Conservation (phyloP, 2,797 vertebrate genomes). For the Alosa sapidissima region DNA sequence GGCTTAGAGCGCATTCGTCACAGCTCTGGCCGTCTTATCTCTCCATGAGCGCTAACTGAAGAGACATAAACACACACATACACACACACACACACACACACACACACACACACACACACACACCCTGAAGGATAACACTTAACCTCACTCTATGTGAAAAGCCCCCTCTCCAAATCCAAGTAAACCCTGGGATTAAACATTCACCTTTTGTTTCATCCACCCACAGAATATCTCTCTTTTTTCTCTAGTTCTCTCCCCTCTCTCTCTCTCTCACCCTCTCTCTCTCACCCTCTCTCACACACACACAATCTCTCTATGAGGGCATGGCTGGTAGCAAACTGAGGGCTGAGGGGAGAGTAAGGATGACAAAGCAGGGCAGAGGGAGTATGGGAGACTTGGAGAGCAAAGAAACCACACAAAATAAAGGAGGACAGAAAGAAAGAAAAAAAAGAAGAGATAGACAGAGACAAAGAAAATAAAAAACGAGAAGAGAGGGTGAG, state of each 20-base stretch:
- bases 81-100: background rate
- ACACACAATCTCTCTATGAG: background rate
- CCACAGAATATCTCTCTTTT: constrained; percentile 29
- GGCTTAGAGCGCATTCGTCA: constrained; percentile 7
- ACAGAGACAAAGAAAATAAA: background rate
- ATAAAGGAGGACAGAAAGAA: background rate
- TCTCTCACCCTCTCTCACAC: background rate
- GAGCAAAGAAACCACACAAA: background rate
- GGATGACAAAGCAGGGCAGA: background rate
- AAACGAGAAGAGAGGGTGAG: background rate
- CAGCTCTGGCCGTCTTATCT: constrained; percentile 17
- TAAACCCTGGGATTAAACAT: constrained; percentile 38
- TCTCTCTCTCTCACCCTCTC: background rate
- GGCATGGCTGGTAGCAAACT: background rate
- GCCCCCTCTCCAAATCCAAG: constrained; percentile 31
- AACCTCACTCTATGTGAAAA: constrained; percentile 11
- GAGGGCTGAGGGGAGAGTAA: background rate
- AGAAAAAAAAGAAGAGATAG: background rate
- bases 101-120: constrained; percentile 7
- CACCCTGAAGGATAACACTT: constrained; percentile 24
- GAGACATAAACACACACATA: background rate
- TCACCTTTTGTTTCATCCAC: constrained; percentile 34
- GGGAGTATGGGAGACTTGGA: too few species aligned
- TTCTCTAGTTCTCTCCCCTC: background rate
- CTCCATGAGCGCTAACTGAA: constrained; percentile 2